Evolutionary conservation across 1,140 invertebrate species (phyloP).

Genomic region (Achatina immaculata): DNA sequence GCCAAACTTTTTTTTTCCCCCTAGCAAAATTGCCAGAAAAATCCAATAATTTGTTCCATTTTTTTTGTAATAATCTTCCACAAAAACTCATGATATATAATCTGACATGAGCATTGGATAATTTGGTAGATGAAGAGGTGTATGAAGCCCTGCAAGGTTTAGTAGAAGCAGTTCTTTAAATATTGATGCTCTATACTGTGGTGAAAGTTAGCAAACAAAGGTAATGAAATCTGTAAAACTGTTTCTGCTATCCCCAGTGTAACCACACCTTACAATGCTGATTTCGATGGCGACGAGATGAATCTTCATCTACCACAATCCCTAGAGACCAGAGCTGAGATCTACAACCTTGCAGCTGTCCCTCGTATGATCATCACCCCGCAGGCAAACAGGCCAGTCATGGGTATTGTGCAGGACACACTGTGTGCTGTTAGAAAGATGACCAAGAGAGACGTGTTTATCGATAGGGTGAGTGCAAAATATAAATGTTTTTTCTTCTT

Average conservation of each 20-base stretch:
- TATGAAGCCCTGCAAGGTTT: no score
- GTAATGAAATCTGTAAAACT: no score
- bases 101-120: no score
- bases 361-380: constrained; percentile 96
- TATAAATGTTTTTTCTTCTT: not conserved
- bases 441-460: constrained; percentile 99
- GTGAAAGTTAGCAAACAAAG: no score
- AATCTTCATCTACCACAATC: constrained; percentile 99
- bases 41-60: no score
- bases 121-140: no score
- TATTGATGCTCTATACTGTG: no score
- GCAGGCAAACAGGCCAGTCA: constrained; percentile 79
- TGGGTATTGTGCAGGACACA: constrained; percentile 99
- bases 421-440: constrained; percentile 98
- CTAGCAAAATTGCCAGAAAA: no score
- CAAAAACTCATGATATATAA: no score
- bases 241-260: constrained; percentile 77
- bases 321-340: constrained; percentile 98
- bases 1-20: no score
- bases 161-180: no score
- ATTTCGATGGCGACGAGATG: constrained; percentile 99
- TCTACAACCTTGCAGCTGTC: constrained; percentile 97
- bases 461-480: constrained; percentile 82
- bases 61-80: no score
- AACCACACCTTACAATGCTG: constrained; percentile 99